Evolutionary conservation across 2,113 vertebrate species (phyloP).

Genomic region (Lipotes vexillifer): DNA sequence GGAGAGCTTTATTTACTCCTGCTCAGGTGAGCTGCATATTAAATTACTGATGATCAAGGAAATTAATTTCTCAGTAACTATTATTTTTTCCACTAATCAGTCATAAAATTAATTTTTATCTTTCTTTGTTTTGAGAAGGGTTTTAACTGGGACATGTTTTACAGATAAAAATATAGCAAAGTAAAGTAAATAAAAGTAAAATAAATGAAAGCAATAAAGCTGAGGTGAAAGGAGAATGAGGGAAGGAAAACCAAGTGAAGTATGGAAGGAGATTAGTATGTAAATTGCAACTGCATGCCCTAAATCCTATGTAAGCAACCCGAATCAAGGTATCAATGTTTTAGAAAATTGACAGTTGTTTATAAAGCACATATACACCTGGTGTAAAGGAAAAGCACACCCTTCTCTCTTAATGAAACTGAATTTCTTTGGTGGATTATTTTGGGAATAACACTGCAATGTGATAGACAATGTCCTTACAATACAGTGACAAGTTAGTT

Average conservation of each 20-base stretch:
- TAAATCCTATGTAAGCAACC: neutral
- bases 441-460: neutral
- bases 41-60: neutral
- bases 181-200: neutral
- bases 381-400: neutral
- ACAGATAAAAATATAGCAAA: neutral
- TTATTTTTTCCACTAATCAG: neutral
- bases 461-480: neutral
- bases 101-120: neutral
- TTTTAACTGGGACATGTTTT: conserved; percentile 9
- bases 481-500: neutral
- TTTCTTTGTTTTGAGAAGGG: neutral
- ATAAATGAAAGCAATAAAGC: neutral
- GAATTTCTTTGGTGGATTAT: neutral
- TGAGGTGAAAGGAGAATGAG: neutral
- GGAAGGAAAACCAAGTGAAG: neutral
- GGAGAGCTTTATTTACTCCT: neutral
- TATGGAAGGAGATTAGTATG: neutral
- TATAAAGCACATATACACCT: neutral
- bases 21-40: neutral
- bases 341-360: neutral
- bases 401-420: neutral
- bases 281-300: neutral
- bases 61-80: neutral
- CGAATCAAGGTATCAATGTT: neutral